Conservation (phyloP, 1,140 invertebrate genomes). For the Drosophila santomea region DNA sequence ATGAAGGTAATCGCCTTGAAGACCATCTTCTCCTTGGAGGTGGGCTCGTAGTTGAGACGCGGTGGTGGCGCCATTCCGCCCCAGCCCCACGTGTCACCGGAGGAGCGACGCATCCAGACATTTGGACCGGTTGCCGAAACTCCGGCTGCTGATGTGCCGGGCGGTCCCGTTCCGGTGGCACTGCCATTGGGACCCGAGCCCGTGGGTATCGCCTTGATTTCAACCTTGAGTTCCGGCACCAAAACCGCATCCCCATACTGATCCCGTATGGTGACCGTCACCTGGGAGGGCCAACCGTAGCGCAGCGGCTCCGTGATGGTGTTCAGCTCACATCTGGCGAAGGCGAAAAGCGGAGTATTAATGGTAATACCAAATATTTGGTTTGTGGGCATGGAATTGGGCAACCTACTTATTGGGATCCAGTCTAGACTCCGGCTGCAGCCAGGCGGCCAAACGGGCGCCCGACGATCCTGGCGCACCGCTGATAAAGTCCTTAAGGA, state of each 20-base stretch:
- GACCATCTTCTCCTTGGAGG: constrained; percentile 94
- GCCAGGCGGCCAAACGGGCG: constrained; percentile 95
- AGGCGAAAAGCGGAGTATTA: neutral
- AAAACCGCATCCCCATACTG: constrained; percentile 96
- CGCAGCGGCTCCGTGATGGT: constrained; percentile 91
- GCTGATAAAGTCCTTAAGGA: constrained; percentile 96
- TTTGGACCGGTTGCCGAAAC: constrained; percentile 54
- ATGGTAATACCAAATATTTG: neutral
- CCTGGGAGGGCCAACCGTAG: constrained; percentile 92
- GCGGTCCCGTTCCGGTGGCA: constrained; percentile 65
- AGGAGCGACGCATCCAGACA: constrained; percentile 27
- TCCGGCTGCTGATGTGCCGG: constrained; percentile 15
- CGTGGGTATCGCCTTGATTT: constrained; percentile 71
- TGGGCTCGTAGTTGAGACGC: constrained; percentile 94
- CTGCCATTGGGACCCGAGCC: constrained; percentile 82
- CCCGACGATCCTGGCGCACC: constrained; percentile 94
- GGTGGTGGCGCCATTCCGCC: constrained; percentile 87
- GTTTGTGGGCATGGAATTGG: neutral
- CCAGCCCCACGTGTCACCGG: constrained; percentile 22
- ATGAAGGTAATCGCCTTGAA: constrained; percentile 97
- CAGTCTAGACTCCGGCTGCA: constrained; percentile 96
- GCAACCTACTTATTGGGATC: constrained; percentile 89
- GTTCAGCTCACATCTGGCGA: constrained; percentile 90
- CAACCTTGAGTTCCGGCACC: constrained; percentile 93
- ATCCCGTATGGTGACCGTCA: constrained; percentile 94